Evolutionary conservation across 2,113 vertebrate genomes (phyloP), one percentile per base, ranked within the genome.

Genomic region (Urocynchramus pylzowi): DNA sequence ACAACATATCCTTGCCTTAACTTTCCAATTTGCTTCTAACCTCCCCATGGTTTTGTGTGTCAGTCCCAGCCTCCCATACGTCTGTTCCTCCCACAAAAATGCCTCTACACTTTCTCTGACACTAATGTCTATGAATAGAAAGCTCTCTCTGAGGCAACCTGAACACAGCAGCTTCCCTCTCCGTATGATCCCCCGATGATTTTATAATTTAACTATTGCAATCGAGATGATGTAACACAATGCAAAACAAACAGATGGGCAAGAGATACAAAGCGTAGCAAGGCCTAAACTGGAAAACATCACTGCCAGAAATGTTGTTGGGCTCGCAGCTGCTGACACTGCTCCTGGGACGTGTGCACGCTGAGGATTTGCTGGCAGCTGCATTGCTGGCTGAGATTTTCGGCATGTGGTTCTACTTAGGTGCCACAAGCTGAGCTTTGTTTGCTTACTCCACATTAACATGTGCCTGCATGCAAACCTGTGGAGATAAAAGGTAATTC

Each of bases 191-290:
- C 79, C 82, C 90, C 0, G 7, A 88, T 74, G 95, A 90, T 88
- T 95, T 94, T 95, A 86, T 63, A 88, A 71, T 84, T 96, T 91
- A 94, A 93, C 63, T 70, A 63, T 61, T 94, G 95, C 44, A 39
- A 84, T 47, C 0, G 5, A 70, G 87, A 68, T 93, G 95, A 95
- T 70, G 75, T 67, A 95, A 88, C 82, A 37, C 47, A 86, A 84
- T 31, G 64, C 94, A 96, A 88, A 97, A 80, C 84, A 96, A 97
- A 96, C 89, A 95, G 95, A 96, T 93, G 91, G 94, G 87, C 61
- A 89, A 52, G 85, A 90, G 67, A 88, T 86, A 81, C 44, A 91
- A 85, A 86, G 92, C 0, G 2, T 47, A 85, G 87, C 79, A 87
- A 81, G 88, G 71, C 50, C 68, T 71, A 81, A 93, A 92, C 90